Evolutionary conservation across 2,888 invertebrate genomes (phyloP).

Genomic region (Dorcus parallelipipedus): DNA sequence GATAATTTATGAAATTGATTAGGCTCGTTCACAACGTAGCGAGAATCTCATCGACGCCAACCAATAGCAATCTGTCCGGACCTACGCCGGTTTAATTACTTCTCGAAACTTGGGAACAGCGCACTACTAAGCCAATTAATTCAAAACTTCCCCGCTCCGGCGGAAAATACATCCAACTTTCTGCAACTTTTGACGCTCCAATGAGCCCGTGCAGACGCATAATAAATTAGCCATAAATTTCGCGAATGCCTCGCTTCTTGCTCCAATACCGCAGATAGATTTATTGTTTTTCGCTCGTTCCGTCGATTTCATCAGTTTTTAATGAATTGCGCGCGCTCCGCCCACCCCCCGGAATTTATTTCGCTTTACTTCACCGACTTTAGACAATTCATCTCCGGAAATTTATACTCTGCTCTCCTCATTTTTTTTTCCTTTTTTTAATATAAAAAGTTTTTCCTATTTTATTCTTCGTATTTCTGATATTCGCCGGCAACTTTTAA

Average conservation of each 20-base stretch:
- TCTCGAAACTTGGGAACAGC: slow-evolving; percentile 24
- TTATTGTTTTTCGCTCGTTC: slow-evolving; percentile 14
- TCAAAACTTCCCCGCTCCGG: slow-evolving; percentile 16
- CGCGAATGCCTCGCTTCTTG: slow-evolving; percentile 14
- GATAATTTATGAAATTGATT: background rate
- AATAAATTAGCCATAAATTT: slow-evolving; percentile 16
- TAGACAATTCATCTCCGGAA: too few relatives aligned
- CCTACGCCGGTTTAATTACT: slow-evolving; percentile 27
- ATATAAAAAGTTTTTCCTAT: too few relatives aligned
- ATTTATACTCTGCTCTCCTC: too few relatives aligned
- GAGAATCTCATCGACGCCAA: background rate
- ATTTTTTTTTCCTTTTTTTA: too few relatives aligned
- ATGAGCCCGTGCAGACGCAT: slow-evolving; percentile 10
- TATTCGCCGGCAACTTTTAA: too few relatives aligned
- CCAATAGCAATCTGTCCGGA: background rate
- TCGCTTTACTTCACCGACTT: too few relatives aligned
- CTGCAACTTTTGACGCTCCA: slow-evolving; percentile 13
- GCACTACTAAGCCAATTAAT: slow-evolving; percentile 28
- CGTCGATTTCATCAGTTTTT: background rate
- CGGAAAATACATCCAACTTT: slow-evolving; percentile 14
- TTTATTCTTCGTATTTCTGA: too few relatives aligned
- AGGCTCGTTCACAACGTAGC: background rate
- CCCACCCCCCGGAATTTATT: too few relatives aligned
- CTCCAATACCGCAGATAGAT: slow-evolving; percentile 14
- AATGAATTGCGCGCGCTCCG: too few relatives aligned